phyloP scores from a whole-genome alignment of 2,888 invertebrate species.

The Eupithecia pulchellata region DNA sequence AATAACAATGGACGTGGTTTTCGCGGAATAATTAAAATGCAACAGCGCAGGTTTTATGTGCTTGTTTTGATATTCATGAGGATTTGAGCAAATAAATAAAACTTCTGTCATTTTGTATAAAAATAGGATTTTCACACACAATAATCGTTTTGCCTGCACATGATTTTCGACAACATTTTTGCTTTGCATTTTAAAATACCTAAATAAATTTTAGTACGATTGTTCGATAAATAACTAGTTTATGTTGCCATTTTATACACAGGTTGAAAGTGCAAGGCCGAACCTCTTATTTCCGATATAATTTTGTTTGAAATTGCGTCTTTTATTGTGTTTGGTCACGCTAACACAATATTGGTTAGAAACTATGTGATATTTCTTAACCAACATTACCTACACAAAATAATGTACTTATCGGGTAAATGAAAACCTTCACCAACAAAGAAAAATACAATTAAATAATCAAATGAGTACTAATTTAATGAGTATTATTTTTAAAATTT shows the following conservation, averaged over 20 bases:
- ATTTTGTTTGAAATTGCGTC: slow-evolving; percentile 26
- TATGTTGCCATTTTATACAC: not conserved
- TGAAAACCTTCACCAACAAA: too few relatives aligned
- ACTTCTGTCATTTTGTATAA: not conserved
- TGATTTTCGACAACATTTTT: not conserved
- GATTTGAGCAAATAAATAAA: not conserved
- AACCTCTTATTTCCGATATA: slow-evolving; percentile 28
- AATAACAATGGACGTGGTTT: slow-evolving; percentile 11
- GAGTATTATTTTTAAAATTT: too few relatives aligned
- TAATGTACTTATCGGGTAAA: too few relatives aligned
- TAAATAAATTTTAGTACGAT: not conserved
- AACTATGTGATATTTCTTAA: not conserved
- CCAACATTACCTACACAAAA: not conserved
- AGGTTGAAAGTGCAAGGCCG: slow-evolving; percentile 35
- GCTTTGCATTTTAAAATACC: too few relatives aligned
- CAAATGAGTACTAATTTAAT: too few relatives aligned
- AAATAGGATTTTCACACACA: not conserved
- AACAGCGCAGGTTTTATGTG: slow-evolving; percentile 5
- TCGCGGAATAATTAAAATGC: slow-evolving; percentile 16
- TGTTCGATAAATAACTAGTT: too few relatives aligned
- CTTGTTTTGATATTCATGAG: not conserved
- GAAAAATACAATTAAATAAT: too few relatives aligned
- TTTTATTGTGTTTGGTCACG: slow-evolving; percentile 43
- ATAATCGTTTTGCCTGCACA: too few relatives aligned
- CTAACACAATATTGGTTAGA: slow-evolving; percentile 8